Evolutionary conservation across 2,113 vertebrate genomes (phyloP).

Genomic region (Trematocara unimaculatum): DNA sequence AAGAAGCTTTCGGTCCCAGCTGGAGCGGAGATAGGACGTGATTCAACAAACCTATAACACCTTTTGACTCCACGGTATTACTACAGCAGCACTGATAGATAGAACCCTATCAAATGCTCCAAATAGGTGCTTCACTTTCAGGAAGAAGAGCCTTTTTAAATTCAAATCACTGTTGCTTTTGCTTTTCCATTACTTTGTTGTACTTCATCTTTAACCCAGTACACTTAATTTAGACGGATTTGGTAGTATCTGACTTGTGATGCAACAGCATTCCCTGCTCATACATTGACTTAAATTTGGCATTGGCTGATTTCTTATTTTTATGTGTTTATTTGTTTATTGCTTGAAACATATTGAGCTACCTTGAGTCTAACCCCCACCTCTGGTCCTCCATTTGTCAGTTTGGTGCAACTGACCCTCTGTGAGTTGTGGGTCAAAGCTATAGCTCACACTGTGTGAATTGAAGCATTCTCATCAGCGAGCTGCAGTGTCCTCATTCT

Average conservation of each 20-base stretch:
- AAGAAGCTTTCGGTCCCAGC: conserved; percentile 18
- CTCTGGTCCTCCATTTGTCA: conserved; percentile 52
- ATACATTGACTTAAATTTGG: conserved; percentile 22
- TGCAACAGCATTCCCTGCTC: background rate
- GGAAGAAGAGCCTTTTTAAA: conserved; percentile 35
- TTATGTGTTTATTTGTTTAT: background rate
- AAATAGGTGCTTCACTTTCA: conserved; percentile 14
- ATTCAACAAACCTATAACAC: conserved; percentile 44
- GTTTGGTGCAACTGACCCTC: conserved; percentile 52
- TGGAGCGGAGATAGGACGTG: conserved; percentile 7
- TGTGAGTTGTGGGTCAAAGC: conserved; percentile 63
- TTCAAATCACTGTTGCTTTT: conserved; percentile 29
- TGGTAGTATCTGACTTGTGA: background rate
- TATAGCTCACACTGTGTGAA: conserved; percentile 55
- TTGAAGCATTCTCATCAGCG: conserved; percentile 53
- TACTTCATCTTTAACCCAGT: conserved; percentile 5
- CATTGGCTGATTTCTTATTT: background rate
- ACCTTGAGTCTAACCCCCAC: conserved; percentile 19
- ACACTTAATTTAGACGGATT: background rate
- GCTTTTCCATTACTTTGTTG: conserved; percentile 15
- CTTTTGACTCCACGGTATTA: conserved; percentile 31
- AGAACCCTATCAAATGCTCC: conserved; percentile 2
- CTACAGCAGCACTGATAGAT: conserved; percentile 20
- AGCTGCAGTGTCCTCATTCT: conserved; percentile 61
- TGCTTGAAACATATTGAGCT: conserved; percentile 12